Percentiles rank a stretch among this genome's conserved stretches.
These are phyloP conservation scores for Brachyopa scutellaris DNA, from an alignment of 2,888 invertebrate genomes.

Conservation along the genomic window DNA sequence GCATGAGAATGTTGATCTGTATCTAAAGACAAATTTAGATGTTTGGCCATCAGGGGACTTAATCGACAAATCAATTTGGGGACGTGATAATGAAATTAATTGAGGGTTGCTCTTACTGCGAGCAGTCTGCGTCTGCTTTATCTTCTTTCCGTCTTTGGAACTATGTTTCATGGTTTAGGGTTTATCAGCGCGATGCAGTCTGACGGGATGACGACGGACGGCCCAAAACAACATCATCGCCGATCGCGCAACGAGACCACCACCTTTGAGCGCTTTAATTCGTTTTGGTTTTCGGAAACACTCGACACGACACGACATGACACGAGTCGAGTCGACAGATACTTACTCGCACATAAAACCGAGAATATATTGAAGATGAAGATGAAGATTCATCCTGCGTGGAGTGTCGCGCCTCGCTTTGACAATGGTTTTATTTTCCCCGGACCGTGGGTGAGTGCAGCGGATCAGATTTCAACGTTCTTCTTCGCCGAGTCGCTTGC, in stretches of 20 bases:
- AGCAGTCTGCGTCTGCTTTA: slow-evolving; percentile 45
- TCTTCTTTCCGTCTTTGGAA: slow-evolving; percentile 47
- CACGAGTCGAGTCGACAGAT: background rate
- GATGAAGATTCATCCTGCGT: slow-evolving; percentile 47
- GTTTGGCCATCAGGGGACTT: slow-evolving; percentile 73
- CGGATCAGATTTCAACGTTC: slow-evolving; percentile 60
- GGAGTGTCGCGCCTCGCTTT: slow-evolving; percentile 53
- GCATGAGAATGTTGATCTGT: slow-evolving; percentile 70
- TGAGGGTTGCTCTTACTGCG: slow-evolving; percentile 73
- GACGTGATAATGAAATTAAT: slow-evolving; percentile 76
- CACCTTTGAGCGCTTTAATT: slow-evolving; percentile 67
- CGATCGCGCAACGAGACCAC: slow-evolving; percentile 42
- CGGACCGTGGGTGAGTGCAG: slow-evolving; percentile 68
- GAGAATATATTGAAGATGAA: slow-evolving; percentile 65
- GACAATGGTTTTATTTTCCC: slow-evolving; percentile 69
- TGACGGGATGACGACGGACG: slow-evolving; percentile 61
- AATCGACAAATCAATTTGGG: slow-evolving; percentile 74
- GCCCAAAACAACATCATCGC: slow-evolving; percentile 43
- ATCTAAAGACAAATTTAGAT: slow-evolving; percentile 73
- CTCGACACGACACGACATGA: background rate
- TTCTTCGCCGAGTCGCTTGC: slow-evolving; percentile 10
- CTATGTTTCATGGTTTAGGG: slow-evolving; percentile 67
- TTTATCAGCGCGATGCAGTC: slow-evolving; percentile 49
- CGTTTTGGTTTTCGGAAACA: slow-evolving; percentile 67
- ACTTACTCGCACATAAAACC: slow-evolving; percentile 56